Percentiles rank a stretch among this genome's conserved stretches.
These are phyloP conservation scores for Cotesia congregata DNA, from an alignment of 2,888 invertebrate genomes.

Conservation along the genomic window DNA sequence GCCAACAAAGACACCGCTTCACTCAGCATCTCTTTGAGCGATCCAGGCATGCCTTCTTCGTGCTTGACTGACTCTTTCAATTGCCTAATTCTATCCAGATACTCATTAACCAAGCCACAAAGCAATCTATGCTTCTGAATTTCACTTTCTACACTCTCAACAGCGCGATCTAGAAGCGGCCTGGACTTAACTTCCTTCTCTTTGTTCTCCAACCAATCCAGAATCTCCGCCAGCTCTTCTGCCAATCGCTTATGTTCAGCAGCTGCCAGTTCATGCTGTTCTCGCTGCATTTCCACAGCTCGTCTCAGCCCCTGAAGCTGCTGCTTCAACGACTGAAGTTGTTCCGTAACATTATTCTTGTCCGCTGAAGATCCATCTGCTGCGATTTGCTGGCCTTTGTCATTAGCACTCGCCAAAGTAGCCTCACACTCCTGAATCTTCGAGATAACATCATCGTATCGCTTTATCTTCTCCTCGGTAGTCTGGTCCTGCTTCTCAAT, in stretches of 20 bases:
- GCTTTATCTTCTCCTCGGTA: constrained; percentile 88
- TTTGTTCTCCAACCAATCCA: constrained; percentile 87
- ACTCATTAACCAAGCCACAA: constrained; percentile 78
- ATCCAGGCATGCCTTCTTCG: constrained; percentile 85
- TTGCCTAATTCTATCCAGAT: constrained; percentile 79
- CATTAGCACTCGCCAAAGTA: constrained; percentile 85
- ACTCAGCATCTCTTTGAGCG: constrained; percentile 86
- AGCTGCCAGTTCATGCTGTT: constrained; percentile 88
- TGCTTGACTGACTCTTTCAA: constrained; percentile 81
- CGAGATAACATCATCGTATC: constrained; percentile 86
- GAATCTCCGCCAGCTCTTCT: constrained; percentile 84
- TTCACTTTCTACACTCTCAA: constrained; percentile 85
- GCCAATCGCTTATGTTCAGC: constrained; percentile 90
- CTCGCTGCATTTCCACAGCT: constrained; percentile 86
- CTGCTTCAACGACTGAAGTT: constrained; percentile 88
- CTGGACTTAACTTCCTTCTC: constrained; percentile 87
- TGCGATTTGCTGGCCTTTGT: constrained; percentile 94
- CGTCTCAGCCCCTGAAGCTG: constrained; percentile 84
- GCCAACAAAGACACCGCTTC: constrained; percentile 85
- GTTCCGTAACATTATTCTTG: constrained; percentile 88
- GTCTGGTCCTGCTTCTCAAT: constrained; percentile 88
- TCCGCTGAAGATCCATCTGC: constrained; percentile 91
- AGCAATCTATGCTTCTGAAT: constrained; percentile 82
- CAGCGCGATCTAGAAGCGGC: constrained; percentile 84
- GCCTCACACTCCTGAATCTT: constrained; percentile 94